Evolutionary conservation across 2,797 vertebrate species (phyloP), one percentile per base, ranked within the genome.

Genomic region (Acanthurus tractus): DNA sequence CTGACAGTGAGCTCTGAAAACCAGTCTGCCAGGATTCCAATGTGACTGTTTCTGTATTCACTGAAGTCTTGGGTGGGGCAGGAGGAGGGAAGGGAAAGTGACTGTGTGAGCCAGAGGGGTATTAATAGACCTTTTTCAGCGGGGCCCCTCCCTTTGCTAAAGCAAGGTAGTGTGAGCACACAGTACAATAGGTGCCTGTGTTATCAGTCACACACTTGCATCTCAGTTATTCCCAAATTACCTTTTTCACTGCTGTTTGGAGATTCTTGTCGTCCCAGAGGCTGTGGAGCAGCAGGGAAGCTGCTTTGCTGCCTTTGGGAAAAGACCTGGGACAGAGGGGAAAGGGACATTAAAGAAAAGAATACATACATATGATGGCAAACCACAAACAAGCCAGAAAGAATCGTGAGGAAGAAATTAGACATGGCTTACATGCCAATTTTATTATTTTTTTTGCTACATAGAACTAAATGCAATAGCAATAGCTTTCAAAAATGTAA

Each of bases 181-280:
- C 4, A 10, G 38, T 6, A 54, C 13, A 64, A 55, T 10, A 40
- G 11, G 3, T 34, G 45, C 1, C 4, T 29, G 22, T 82, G 3
- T 34, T 8, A 25, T 46, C 22, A 45, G 42, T n/a, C 1, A n/a
- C 7, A 29, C 22, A 14, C 20, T 48, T 63, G n/a, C 2, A 29
- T 17, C n/a, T 54, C 8, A 25, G 0, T 17, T 11, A 3, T n/a
- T 25, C 52, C 1, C 10, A 1, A 52, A 59, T 81, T 91, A 92
- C 93, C 92, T 93, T 94, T 87, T 94, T 94, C 29, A 87, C 11
- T 58, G 5, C n/a, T 15, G 46, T 76, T 68, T 92, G 89, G 8
- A 93, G 72, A 62, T 70, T 80, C 78, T 92, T 94, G 0, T 94
- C 85, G 0, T 83, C 86, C 94, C 94, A 94, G 18, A 94, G 18